Conservation (phyloP, 23 tunicate species). For the Oikopleura albicans region DNA sequence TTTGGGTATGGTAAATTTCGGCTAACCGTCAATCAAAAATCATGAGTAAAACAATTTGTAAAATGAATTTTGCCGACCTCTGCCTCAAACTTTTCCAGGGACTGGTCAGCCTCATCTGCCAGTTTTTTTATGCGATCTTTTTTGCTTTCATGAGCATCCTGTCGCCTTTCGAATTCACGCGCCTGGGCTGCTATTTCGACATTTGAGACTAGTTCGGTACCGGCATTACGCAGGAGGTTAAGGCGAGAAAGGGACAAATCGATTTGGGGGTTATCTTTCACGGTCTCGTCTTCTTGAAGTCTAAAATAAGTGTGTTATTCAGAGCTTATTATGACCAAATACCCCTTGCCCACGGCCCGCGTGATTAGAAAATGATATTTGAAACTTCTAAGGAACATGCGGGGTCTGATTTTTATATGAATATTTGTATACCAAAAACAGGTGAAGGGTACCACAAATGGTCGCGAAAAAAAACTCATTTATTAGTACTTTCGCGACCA, state of each 20-base stretch:
- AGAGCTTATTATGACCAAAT: too few relatives aligned
- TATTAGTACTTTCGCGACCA: too few relatives aligned
- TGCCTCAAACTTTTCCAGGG: background rate
- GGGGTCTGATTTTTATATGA: too few relatives aligned
- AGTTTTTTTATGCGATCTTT: background rate
- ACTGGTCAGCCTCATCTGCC: background rate
- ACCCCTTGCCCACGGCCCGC: too few relatives aligned
- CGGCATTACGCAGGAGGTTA: constrained; percentile 41
- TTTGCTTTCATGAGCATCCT: constrained; percentile 40
- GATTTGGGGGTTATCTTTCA: constrained; percentile 33
- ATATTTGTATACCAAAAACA: too few relatives aligned
- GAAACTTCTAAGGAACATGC: too few relatives aligned
- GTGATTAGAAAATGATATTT: too few relatives aligned
- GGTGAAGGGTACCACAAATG: too few relatives aligned
- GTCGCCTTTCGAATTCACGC: constrained; percentile 57
- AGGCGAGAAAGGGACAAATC: constrained; percentile 23
- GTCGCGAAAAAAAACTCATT: too few relatives aligned
- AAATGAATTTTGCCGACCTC: background rate
- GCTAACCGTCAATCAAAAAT: background rate
- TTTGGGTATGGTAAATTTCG: background rate
- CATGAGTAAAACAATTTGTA: background rate
- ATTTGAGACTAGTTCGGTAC: constrained; percentile 71
- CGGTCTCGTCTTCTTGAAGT: too few relatives aligned
- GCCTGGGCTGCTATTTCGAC: constrained; percentile 73
- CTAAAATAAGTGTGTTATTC: too few relatives aligned